Conservation (phyloP, 2,113 vertebrate species). For the Phocoena phocoena region DNA sequence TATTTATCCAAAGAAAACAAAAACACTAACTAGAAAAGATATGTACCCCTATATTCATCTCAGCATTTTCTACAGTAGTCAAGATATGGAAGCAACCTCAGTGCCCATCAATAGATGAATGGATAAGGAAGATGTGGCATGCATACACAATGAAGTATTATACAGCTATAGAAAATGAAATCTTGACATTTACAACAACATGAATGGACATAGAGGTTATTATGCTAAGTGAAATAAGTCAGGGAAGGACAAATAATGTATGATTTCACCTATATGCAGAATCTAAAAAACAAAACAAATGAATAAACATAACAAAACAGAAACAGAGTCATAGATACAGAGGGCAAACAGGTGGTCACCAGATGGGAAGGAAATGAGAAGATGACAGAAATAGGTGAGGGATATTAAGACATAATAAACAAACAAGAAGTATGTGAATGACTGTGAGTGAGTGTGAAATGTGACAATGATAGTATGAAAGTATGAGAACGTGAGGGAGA, state of each 20-base stretch:
- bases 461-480: neutral
- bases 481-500: neutral
- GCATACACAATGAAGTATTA: neutral
- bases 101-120: neutral
- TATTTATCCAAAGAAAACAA: neutral
- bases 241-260: neutral
- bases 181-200: neutral
- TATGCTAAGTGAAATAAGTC: neutral
- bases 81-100: neutral
- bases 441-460: neutral
- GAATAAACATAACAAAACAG: neutral
- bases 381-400: neutral
- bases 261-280: neutral
- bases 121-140: neutral
- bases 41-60: neutral
- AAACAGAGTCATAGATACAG: neutral
- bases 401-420: neutral
- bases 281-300: neutral
- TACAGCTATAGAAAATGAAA: neutral
- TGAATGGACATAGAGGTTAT: neutral
- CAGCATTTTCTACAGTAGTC: neutral
- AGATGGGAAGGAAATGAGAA: neutral
- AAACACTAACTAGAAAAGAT: neutral
- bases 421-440: neutral
- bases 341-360: neutral